Evolutionary conservation across 2,113 vertebrate genomes (phyloP), one percentile per base, ranked within the genome.

Genomic region (Coptodon rendalli): DNA sequence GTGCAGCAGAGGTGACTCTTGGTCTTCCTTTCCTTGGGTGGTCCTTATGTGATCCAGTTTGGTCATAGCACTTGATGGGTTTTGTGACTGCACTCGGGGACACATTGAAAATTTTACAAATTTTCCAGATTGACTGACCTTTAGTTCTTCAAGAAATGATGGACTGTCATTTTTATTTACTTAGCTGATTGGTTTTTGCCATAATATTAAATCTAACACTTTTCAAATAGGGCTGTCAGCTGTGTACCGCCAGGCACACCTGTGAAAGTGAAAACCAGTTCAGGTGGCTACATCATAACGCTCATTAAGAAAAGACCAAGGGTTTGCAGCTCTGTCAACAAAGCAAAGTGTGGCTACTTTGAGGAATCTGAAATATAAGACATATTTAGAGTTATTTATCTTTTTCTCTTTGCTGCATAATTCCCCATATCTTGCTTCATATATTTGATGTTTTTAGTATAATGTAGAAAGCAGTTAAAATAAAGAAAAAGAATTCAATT

Each of bases 391-490:
- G 6, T 57, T 57, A 27, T 57, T 57, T 56, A 14, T 57, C 12
- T 27, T 2, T 57, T 57, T 29, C 13, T 57, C 24, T 57, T 57
- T 29, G 7, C 56, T 57, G 29, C 1, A 57, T 29, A 57, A 16
- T 57, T 0, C 56, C 24, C 0, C 56, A 57, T 57, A 57, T 57
- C 24, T 57, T 57, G 7, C 56, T 57, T 57, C 0, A 57, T 5
- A 57, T 57, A 57, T 57, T 29, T 57, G 56, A 57, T 29, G 4
- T 29, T 57, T 57, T 57, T 0, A 57, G 54, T 29, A 57, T 16
- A 57, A 57, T 57, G 56, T 29, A 57, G 56, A 57, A 57, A 57
- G 13, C 56, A 29, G 13, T 57, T 2, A 27, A 24, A 45, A 43
- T 0, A 54, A 24, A 2, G 10, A 24, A 54, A 54, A 54, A 54